Evolutionary conservation across 1,140 invertebrate genomes (phyloP), one percentile per base, ranked within the genome.

Genomic region (Spodoptera frugiperda): DNA sequence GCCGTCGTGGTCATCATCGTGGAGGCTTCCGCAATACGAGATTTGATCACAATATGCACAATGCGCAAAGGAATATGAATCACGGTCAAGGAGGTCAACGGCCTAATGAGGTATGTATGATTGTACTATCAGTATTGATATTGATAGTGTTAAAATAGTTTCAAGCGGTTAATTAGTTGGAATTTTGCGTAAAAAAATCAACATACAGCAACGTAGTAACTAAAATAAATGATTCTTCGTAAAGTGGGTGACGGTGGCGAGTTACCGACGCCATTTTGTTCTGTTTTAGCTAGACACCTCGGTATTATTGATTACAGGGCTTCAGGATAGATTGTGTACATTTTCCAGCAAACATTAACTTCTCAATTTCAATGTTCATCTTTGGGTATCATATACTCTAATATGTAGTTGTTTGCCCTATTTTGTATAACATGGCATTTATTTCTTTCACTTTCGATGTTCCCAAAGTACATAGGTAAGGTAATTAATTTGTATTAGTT

Each of bases 41-140:
- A 78, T 93, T 93, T 85, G 92, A 93, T 14, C 83, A 90, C 49
- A 89, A 85, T 63, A 80, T 87, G 75, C 87, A 77, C 9, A 39
- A 39, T 10, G 33, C 33, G 10, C 71, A 89, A 59, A 84, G 85
- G 76, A 91, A 87, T 76, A 84, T 79, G 63, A 87, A 89, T 82
- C 89, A 89, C 74, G 82, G 81, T 55, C 87, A 86, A 82, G 90
- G 91, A 86, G 91, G 88, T 91, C 91, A 92, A 89, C 89, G 91
- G 78, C 88, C 90, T 76, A 85, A 79, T 81, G 91, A 84, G 80
- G 89, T 65, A 92, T 82, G 91, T 92, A 75, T 84, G 84, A 84
- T 14, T 51, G 2, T 49, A 63, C 51, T 76, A 39, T 44, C 12
- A 51, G 11, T 70, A 70, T 14, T n/a, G 11, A 17, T 55, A 21